Evolutionary conservation across 2,888 invertebrate genomes (phyloP).

Genomic region (Caprella mutica): DNA sequence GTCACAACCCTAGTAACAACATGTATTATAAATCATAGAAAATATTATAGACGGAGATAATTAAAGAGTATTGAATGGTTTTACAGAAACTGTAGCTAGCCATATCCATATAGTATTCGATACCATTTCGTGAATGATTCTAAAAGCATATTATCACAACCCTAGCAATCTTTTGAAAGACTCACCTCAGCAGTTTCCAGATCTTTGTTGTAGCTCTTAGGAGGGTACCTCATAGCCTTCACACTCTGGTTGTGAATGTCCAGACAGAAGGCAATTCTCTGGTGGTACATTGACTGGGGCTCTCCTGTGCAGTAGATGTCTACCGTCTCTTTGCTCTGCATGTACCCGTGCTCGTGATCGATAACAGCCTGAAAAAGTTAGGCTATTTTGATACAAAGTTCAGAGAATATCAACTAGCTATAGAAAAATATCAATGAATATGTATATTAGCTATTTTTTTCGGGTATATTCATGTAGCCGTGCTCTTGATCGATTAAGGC

Average conservation of each 20-base stretch:
- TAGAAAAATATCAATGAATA: too few relatives aligned
- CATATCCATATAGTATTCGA: too few relatives aligned
- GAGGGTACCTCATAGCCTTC: constrained; percentile 98
- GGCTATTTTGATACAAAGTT: too few relatives aligned
- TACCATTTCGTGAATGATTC: too few relatives aligned
- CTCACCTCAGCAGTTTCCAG: constrained; percentile 77
- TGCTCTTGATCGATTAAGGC: constrained; percentile 71
- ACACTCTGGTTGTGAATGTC: constrained; percentile 98
- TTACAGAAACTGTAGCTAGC: too few relatives aligned
- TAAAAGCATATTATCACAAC: too few relatives aligned
- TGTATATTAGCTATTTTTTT: too few relatives aligned
- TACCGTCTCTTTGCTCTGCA: constrained; percentile 93
- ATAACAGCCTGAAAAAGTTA: constrained; percentile 46
- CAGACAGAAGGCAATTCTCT: constrained; percentile 91
- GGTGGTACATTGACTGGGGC: constrained; percentile 90
- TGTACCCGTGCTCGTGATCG: constrained; percentile 87
- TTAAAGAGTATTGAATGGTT: too few relatives aligned
- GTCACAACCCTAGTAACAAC: too few relatives aligned
- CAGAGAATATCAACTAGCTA: too few relatives aligned
- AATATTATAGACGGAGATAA: too few relatives aligned
- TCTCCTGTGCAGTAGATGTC: constrained; percentile 95
- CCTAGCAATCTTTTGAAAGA: background rate
- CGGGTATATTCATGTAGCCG: constrained; percentile 92
- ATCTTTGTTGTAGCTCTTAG: constrained; percentile 96
- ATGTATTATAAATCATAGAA: too few relatives aligned